A percentile compares a stretch with the other conserved stretches of the same genome.
Evolutionary conservation across 2,113 vertebrate species (phyloP).

Genomic region (Albula goreensis): DNA sequence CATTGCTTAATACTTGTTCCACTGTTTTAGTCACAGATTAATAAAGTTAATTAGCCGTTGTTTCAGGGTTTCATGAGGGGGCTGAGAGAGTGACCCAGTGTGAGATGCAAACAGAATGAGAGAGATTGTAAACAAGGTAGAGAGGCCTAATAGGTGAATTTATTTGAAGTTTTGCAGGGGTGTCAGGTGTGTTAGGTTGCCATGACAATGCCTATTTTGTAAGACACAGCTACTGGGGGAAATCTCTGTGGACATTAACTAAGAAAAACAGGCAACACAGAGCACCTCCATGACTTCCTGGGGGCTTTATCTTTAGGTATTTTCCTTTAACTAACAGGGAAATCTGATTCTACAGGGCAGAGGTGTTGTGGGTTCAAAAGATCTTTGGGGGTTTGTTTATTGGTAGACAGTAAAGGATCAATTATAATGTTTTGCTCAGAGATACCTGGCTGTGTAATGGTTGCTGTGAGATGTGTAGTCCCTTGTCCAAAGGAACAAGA

Average conservation of each 20-base stretch:
- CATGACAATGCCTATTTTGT: not conserved
- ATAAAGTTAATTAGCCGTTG: not conserved
- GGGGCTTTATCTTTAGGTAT: no score
- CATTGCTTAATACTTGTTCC: not conserved
- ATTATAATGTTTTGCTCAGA: no score
- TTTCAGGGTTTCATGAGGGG: not conserved
- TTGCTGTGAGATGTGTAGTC: no score
- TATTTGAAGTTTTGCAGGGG: slow-evolving; percentile 6
- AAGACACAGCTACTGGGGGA: not conserved
- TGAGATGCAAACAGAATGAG: not conserved
- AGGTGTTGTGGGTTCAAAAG: no score
- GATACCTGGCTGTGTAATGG: no score
- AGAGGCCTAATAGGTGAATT: not conserved
- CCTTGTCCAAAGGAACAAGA: no score
- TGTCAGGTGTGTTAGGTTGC: slow-evolving; percentile 12
- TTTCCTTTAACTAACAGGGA: no score
- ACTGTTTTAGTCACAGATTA: not conserved
- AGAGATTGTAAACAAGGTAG: not conserved
- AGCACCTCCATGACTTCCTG: no score
- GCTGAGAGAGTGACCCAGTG: not conserved
- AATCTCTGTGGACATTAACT: not conserved
- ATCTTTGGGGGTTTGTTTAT: no score
- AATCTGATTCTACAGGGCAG: no score
- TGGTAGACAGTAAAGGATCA: no score
- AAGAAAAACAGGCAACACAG: slow-evolving; percentile 51